Conservation (phyloP, 2,113 vertebrate genomes). For the Dunckerocampus dactyliophorus region DNA sequence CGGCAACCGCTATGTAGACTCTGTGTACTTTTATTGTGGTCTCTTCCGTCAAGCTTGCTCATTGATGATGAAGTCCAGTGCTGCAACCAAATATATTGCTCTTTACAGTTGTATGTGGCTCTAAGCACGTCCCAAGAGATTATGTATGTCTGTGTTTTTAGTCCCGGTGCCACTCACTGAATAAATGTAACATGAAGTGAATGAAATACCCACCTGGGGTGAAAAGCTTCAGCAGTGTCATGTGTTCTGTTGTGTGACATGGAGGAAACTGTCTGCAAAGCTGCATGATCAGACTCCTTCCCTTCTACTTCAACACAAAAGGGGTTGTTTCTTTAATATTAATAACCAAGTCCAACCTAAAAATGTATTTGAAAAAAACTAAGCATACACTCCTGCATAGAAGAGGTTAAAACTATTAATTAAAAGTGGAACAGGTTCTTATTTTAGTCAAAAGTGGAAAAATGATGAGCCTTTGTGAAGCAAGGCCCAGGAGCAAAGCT, state of each 20-base stretch:
- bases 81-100: too few species aligned
- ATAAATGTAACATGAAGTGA: constrained; percentile 39
- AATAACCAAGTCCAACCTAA: constrained; percentile 65
- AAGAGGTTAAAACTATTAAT: constrained; percentile 75
- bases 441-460: constrained; percentile 77
- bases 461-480: constrained; percentile 74
- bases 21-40: too few species aligned
- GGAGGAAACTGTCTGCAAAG: constrained; percentile 50
- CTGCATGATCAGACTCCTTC: constrained; percentile 65
- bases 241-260: constrained; percentile 45
- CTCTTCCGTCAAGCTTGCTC: too few species aligned
- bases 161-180: constrained; percentile 19
- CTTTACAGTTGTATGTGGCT: background rate
- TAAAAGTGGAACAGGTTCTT: constrained; percentile 80
- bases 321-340: constrained; percentile 60
- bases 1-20: too few species aligned
- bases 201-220: constrained; percentile 40
- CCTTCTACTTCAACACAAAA: constrained; percentile 61
- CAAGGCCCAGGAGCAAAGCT: constrained; percentile 78
- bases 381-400: constrained; percentile 62
- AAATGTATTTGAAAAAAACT: constrained; percentile 70
- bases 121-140: constrained; percentile 25
- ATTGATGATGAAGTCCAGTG: too few species aligned
- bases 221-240: constrained; percentile 34
- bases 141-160: constrained; percentile 19